Evolutionary conservation across 2,888 invertebrate species (phyloP), one percentile per base, ranked within the genome.

Genomic region (Beris chalybata): DNA sequence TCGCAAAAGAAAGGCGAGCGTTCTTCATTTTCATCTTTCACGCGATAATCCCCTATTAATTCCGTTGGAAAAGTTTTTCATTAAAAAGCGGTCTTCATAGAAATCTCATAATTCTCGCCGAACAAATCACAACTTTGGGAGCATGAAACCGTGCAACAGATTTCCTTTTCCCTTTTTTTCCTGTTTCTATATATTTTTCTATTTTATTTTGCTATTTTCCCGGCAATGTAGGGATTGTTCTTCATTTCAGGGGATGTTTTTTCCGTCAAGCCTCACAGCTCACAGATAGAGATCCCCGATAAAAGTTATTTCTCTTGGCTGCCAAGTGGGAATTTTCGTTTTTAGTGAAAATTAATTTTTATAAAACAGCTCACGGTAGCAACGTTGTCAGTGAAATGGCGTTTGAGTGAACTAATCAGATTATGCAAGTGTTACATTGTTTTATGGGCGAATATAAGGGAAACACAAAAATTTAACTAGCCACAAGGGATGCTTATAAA

Each of bases 1-100:
- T 9, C 38, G 38, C 5, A 38, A 38, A 38, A 38, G 38, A 38
- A 38, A 5, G 9, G 38, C 38, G 38, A 38, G 7, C 38, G 9
- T 38, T 50, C 44, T 61, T 61, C 52, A 7, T 47, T 50, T 52
- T 38, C 50, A 50, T 61, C 47, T 61, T 47, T 47, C 38, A 38
- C 22, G 52, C 52, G 50, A 61, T 61, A 61, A 61, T 61, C 61
- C 61, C 13, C 52, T 61, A 61, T 61, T 61, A 61, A 61, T 61
- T 61, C 61, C 15, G 52, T 61, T 22, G 61, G 50, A 61, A 61
- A 59, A 61, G 61, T 61, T 61, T 61, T 61, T 59, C 47, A 30
- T 53, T 9, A 5, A 38, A 38, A 38, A 38, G 9, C 9, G 38
- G 38, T 38, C 9, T 4, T 5, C 38, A 5, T 4, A 38, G 38